Percentiles rank a stretch among this genome's conserved stretches.
These are phyloP conservation scores for Luehdorfia chinensis DNA, from an alignment of 1,140 invertebrate species.

Conservation along the genomic window DNA sequence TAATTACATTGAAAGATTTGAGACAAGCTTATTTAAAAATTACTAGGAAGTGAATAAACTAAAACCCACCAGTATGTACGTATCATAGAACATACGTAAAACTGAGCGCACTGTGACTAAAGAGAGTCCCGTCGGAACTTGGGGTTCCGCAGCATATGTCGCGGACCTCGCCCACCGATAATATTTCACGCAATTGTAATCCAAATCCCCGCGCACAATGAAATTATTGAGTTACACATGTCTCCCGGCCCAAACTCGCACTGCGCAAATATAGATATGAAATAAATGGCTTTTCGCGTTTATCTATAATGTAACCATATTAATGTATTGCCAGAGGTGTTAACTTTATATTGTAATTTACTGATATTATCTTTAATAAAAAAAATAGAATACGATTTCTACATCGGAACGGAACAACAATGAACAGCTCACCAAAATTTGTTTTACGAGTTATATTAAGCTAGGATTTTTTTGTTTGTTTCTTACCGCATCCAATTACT, in stretches of 20 bases:
- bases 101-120: constrained; percentile 22
- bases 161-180: constrained; percentile 41
- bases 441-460: no score
- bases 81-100: constrained; percentile 14
- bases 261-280: constrained; percentile 67
- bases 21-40: no score
- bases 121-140: constrained; percentile 18
- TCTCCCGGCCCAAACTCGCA: constrained; percentile 31
- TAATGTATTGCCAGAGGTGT: constrained; percentile 34
- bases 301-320: constrained; percentile 57
- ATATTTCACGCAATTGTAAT: constrained; percentile 66
- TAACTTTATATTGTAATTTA: constrained; percentile 31
- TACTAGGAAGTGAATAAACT: no score
- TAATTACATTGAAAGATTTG: no score
- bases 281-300: constrained; percentile 56
- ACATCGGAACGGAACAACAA: no score
- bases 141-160: constrained; percentile 53
- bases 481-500: no score
- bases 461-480: no score
- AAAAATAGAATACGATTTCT: background rate
- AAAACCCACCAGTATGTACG: no score
- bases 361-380: constrained; percentile 22
- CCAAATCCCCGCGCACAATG: constrained; percentile 51
- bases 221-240: constrained; percentile 63
- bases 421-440: no score